Conservation (phyloP, 2,888 invertebrate species). For the Lymantria dispar region DNA sequence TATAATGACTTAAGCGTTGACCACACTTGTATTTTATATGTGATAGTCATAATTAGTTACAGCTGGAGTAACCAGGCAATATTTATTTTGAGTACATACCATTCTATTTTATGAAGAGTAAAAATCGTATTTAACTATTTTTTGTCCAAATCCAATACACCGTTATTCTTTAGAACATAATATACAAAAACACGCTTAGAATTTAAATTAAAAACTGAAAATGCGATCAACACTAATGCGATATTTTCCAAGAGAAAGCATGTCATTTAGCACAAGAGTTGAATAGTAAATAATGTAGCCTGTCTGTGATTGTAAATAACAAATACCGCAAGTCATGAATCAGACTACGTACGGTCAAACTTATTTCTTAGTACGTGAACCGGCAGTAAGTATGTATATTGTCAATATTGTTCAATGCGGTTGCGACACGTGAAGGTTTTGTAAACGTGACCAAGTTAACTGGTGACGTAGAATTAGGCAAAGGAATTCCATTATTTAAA, state of each 20-base stretch:
- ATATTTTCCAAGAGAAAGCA: constrained; percentile 31
- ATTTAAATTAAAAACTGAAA: constrained; percentile 1
- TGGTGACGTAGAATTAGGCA: neutral
- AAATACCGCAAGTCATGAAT: too few relatives aligned
- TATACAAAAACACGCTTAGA: neutral
- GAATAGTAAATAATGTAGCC: constrained; percentile 22
- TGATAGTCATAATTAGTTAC: too few relatives aligned
- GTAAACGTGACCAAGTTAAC: constrained; percentile 9
- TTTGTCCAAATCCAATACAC: neutral
- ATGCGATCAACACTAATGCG: constrained; percentile 9
- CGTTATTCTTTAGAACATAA: neutral
- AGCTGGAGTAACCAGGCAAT: too few relatives aligned
- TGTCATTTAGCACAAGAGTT: constrained; percentile 20
- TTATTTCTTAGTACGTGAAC: constrained; percentile 22
- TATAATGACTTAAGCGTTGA: too few relatives aligned
- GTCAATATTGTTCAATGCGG: neutral
- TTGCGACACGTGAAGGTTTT: constrained; percentile 8
- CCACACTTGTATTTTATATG: too few relatives aligned
- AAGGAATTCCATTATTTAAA: neutral
- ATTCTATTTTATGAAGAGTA: too few relatives aligned
- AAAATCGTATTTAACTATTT: too few relatives aligned
- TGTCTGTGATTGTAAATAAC: too few relatives aligned
- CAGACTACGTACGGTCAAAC: constrained; percentile 11
- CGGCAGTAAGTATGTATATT: constrained; percentile 7
- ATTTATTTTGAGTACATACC: too few relatives aligned